Base-by-base conservation (phyloP, 2,888 invertebrate species). In the Halocaridina rubra region DNA sequence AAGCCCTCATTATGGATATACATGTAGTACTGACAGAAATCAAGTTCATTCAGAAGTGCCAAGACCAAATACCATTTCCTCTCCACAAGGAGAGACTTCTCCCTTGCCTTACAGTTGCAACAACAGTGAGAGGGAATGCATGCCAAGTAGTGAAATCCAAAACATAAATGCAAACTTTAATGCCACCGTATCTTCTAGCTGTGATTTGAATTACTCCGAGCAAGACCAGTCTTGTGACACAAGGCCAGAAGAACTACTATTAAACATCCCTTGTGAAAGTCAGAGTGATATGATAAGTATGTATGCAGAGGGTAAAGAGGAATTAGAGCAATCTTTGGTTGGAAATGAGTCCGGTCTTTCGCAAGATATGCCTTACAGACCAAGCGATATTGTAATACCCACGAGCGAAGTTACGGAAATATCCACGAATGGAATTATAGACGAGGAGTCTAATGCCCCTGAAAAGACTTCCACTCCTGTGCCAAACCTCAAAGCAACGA, bases 401-500 rank as follows among this genome's bases (percentile, higher is more conserved):
- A n/a, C n/a, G n/a, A n/a, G n/a, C n/a, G n/a, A 67, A n/a, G n/a
- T n/a, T n/a, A 59, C 22, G 46, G 30, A 39, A 79, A 19, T 1
- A 53, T 32, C 30, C 13, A 46, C n/a, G 16, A n/a, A 32, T 76
- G 81, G 53, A 16, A 46, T 30, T 22, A 30, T 19, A 33, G 33
- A 59, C 32, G 59, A 8, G 10, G 46, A 16, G 22, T 30, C 13
- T 29, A 16, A 8, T 4, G 39, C 16, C n/a, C 39, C 24, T 16
- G 19, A 59, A 59, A 71, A 5, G 22, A 71, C 78, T 30, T 78
- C 78, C n/a, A 77, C 77, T n/a, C 78, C 77, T 59, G 77, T 82
- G 59, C 64, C 77, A 71, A 59, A 39, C 27, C 27, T 39, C 22
- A 39, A n/a, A 19, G 16, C 7, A n/a, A 53, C n/a, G 19, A 16